Conservation (phyloP, 2,888 invertebrate species). For the Trichogramma dendrolimi region DNA sequence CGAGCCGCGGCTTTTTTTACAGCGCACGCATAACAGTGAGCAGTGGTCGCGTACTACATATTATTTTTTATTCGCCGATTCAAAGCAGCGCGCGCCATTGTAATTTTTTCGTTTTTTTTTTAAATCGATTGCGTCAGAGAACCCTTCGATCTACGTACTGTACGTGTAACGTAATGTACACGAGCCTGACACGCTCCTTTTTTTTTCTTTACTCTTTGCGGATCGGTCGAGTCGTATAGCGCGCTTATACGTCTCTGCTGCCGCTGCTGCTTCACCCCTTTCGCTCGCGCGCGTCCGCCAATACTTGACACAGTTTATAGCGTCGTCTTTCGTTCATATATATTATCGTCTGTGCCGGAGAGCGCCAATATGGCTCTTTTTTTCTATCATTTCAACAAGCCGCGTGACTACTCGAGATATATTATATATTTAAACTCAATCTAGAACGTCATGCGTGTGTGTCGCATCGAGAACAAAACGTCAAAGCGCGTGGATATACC, state of each 20-base stretch:
- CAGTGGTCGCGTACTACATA: too few species aligned
- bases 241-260: neutral
- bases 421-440: too few species aligned
- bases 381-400: neutral
- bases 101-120: conserved; percentile 38
- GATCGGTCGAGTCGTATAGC: too few species aligned
- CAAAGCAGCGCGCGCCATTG: conserved; percentile 44
- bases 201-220: neutral
- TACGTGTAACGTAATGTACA: too few species aligned
- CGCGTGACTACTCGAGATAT: too few species aligned
- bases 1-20: too few species aligned
- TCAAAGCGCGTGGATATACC: too few species aligned
- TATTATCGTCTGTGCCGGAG: neutral
- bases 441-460: too few species aligned
- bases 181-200: neutral
- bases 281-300: neutral
- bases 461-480: too few species aligned
- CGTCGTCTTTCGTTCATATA: neutral
- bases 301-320: neutral
- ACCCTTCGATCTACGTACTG: conserved; percentile 13
- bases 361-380: conserved; percentile 10
- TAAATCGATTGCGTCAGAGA: conserved; percentile 43
- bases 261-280: conserved; percentile 16
- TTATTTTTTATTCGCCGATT: too few species aligned
- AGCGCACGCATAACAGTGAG: too few species aligned